These are phyloP conservation scores for Cataglyphis livida DNA, from an alignment of 2,888 invertebrate genomes.

Conservation along the genomic window DNA sequence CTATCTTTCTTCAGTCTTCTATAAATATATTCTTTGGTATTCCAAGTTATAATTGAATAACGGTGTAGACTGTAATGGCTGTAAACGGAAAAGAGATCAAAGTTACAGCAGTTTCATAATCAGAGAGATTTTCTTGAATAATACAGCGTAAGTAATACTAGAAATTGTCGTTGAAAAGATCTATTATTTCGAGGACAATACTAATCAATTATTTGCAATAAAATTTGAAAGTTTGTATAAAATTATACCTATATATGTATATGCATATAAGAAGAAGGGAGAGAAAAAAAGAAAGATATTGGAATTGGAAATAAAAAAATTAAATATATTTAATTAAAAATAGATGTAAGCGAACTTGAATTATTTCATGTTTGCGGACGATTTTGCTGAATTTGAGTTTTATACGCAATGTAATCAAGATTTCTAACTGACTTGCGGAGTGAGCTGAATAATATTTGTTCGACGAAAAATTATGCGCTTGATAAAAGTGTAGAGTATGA, in stretches of 20 bases:
- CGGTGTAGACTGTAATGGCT: background rate
- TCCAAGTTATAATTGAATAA: background rate
- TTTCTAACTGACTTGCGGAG: constrained; percentile 34
- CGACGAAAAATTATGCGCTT: constrained; percentile 41
- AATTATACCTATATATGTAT: background rate
- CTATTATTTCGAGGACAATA: background rate
- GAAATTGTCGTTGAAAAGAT: background rate
- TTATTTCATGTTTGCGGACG: constrained; percentile 19
- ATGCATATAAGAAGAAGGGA: background rate
- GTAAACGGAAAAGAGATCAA: background rate
- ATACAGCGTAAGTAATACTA: background rate
- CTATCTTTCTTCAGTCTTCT: background rate
- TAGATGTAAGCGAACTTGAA: constrained; percentile 7
- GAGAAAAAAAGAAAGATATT: background rate
- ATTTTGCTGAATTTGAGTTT: constrained; percentile 23
- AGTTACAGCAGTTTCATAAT: background rate
- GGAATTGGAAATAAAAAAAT: background rate
- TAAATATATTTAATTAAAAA: constrained; percentile 8
- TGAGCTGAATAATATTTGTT: constrained; percentile 50
- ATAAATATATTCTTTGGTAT: background rate
- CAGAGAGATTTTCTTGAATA: background rate
- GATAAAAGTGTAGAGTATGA: constrained; percentile 29
- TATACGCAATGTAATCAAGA: constrained; percentile 43
- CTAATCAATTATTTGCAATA: background rate
- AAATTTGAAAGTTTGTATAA: background rate